phyloP scores from a whole-genome alignment of 2,113 vertebrate species.

The Sminthopsis crassicaudata region DNA sequence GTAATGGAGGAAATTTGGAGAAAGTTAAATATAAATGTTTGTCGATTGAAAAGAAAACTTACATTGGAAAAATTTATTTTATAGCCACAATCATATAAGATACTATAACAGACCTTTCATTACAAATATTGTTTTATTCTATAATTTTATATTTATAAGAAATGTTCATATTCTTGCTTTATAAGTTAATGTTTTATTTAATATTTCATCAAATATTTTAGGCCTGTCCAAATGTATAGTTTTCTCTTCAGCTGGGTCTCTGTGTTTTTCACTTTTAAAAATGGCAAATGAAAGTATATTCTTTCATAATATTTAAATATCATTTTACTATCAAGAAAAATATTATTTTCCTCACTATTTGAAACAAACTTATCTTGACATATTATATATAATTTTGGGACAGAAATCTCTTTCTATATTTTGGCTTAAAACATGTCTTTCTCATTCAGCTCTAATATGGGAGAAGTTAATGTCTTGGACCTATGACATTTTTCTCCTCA shows the following conservation, averaged over 20 bases:
- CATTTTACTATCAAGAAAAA: not conserved
- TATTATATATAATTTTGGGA: not conserved
- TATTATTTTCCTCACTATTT: not conserved
- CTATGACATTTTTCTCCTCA: not conserved
- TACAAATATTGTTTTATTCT: not conserved
- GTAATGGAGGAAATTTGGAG: not conserved
- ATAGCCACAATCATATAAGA: not conserved
- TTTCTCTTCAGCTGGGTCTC: not conserved
- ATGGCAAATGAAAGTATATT: not conserved
- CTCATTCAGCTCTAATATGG: not conserved
- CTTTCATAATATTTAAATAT: not conserved
- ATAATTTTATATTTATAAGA: not conserved
- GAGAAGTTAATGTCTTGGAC: not conserved
- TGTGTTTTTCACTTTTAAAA: not conserved
- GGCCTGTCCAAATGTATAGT: not conserved
- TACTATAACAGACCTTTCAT: not conserved
- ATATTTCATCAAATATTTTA: not conserved
- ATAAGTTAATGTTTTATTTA: not conserved
- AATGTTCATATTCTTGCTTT: not conserved
- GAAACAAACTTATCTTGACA: not conserved
- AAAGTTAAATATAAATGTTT: not conserved
- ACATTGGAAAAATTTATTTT: not conserved
- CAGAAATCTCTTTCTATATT: not conserved
- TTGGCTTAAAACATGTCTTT: not conserved
- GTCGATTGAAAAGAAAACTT: not conserved